A percentile compares a stretch with the other conserved stretches of the same genome.
Evolutionary conservation across 2,113 vertebrate genomes (phyloP).

Genomic region (Pelmatolapia mariae): DNA sequence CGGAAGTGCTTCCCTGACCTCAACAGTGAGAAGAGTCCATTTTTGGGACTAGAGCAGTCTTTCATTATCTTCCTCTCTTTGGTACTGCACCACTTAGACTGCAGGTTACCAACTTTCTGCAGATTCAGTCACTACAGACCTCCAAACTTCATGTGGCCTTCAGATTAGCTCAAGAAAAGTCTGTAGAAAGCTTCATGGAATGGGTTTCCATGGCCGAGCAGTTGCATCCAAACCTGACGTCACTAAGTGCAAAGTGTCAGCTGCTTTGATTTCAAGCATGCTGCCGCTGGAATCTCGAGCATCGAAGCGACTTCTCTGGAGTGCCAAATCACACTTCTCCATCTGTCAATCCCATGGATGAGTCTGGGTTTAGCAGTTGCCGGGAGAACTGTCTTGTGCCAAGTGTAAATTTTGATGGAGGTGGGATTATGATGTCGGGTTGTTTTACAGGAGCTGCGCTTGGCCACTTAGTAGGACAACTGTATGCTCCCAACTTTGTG

Average conservation of each 20-base stretch:
- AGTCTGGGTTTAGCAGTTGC: not conserved
- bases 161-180: not conserved
- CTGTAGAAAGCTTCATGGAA: not conserved
- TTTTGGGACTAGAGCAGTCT: not conserved
- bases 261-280: not conserved
- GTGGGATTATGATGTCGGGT: not conserved
- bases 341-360: not conserved
- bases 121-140: not conserved
- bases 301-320: not conserved
- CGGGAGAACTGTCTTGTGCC: not conserved
- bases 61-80: not conserved
- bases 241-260: not conserved
- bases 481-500: not conserved
- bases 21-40: not conserved
- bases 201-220: not conserved
- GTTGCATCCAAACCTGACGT: not conserved
- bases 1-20: fast-evolving
- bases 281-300: not conserved
- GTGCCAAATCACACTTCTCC: not conserved
- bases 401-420: not conserved
- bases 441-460: not conserved
- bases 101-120: not conserved
- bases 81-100: not conserved
- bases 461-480: not conserved
- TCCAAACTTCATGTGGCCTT: not conserved